Evolutionary conservation across 1,140 invertebrate genomes (phyloP), one percentile per base, ranked within the genome.

Genomic region (Luehdorfia chinensis): DNA sequence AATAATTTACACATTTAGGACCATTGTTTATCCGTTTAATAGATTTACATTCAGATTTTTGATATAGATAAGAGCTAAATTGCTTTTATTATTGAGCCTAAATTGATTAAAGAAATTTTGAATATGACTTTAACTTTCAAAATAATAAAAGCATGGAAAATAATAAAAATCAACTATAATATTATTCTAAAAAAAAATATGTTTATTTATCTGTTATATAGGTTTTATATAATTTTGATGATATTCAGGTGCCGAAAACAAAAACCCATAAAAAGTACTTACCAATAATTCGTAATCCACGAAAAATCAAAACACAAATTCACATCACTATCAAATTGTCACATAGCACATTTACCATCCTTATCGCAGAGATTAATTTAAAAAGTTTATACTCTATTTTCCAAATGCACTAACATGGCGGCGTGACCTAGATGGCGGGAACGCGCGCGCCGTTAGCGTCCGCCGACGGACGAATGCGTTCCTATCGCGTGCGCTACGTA

Each of bases 401-500:
- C 47, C 23, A 36, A 44, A 58, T 66, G 65, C 30, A 21, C 2
- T 6, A 21, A 21, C 19, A 21, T 21, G 19, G 19, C 19, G 6
- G 30, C 25, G 5, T 31, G 30, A 63, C 66, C 50, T 31, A 62
- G 54, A 65, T 46, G 47, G 51, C 58, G 54, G 39, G 46, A 34
- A 59, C 57, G 60, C 65, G 70, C 65, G 70, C 73, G 59, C 55
- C 54, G 47, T 46, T 62, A 57, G 48, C 63, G 67, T 71, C 63
- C 47, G 70, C 56, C 59, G 62, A 56, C 59, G 59, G 49, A 53
- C 59, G 72, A 75, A 71, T 78, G 74, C 71, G 65, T 61, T 57
- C 50, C 57, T 47, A 47, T 58, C 48, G 55, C 52, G 49, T 54
- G 51, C 43, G 34, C 61, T 5, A 50, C 51, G 43, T 55, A 57